phyloP scores from a whole-genome alignment of 2,888 invertebrate species.

The Uropetala carovei region DNA sequence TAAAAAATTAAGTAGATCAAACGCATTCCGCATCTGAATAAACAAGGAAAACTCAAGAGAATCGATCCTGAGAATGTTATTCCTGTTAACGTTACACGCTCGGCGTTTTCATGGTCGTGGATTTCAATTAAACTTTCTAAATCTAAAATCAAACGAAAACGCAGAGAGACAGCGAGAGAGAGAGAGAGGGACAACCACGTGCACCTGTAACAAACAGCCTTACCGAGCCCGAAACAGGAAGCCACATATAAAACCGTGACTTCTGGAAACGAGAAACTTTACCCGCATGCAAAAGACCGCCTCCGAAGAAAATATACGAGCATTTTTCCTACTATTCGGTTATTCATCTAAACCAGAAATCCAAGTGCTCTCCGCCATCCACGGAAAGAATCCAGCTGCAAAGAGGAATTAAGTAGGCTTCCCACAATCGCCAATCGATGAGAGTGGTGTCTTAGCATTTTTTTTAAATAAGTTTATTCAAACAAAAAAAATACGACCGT shows the following conservation, averaged over 20 bases:
- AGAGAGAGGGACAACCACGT: neutral
- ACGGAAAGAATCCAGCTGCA: neutral
- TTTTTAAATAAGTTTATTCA: neutral
- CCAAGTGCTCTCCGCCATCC: neutral
- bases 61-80: neutral
- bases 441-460: neutral
- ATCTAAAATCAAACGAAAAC: neutral
- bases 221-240: neutral
- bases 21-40: neutral
- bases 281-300: slow-evolving; percentile 9
- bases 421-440: neutral
- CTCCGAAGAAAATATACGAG: neutral
- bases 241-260: slow-evolving; percentile 11
- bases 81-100: neutral
- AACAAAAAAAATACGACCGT: neutral
- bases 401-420: slow-evolving; percentile 16
- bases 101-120: neutral
- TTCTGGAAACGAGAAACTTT: slow-evolving; percentile 19
- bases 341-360: neutral
- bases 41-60: neutral
- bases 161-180: too few species aligned
- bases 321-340: neutral
- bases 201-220: neutral
- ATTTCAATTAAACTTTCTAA: slow-evolving; percentile 11
- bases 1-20: neutral